Base-by-base conservation (phyloP, 2,113 vertebrate genomes). In the Propithecus coquereli region DNA sequence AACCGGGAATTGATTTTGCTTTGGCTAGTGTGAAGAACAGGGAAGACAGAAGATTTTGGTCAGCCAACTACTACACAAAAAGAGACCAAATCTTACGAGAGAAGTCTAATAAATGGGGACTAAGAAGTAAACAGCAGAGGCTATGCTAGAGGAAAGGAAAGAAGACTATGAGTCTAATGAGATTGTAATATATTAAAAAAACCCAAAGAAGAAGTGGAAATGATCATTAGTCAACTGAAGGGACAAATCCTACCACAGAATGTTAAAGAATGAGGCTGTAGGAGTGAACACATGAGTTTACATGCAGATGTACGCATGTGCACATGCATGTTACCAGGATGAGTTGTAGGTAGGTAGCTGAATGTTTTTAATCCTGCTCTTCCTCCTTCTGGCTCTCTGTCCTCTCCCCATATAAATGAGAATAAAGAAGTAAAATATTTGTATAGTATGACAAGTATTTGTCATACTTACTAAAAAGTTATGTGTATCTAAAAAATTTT, bases 371-470 rank as follows among this genome's bases (percentile, higher is more conserved):
- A 87, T 94, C 27, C 82, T 92, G 43, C 14, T 85, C n/a, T 74
- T 96, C 71, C 70, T 97, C 76, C 50, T 50, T 68, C 7, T 86
- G 52, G 68, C 11, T 50, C 84, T 86, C n/a, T 95, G 34, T 93
- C 34, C 47, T 90, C 52, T 96, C 18, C 25, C 13, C 71, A 91
- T n/a, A 79, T n/a, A 70, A 83, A 86, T 59, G 34, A 94, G 13
- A 92, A 89, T 40, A 95, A 71, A 93, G 6, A 40, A 71, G 40
- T 12, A 87, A 87, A 76, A 32, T 52, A 79, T 81, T 94, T 94
- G 71, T 83, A 90, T 86, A 87, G 47, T 77, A 91, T 83, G 90
- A 68, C 25, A 95, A 84, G 2, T 92, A 84, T 73, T 34, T 94
- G 83, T 83, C 85, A 37, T 74, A 80, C 47, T 94, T 77, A 17